Evolutionary conservation across 2,797 vertebrate genomes (phyloP).

Genomic region (Tinamus major): DNA sequence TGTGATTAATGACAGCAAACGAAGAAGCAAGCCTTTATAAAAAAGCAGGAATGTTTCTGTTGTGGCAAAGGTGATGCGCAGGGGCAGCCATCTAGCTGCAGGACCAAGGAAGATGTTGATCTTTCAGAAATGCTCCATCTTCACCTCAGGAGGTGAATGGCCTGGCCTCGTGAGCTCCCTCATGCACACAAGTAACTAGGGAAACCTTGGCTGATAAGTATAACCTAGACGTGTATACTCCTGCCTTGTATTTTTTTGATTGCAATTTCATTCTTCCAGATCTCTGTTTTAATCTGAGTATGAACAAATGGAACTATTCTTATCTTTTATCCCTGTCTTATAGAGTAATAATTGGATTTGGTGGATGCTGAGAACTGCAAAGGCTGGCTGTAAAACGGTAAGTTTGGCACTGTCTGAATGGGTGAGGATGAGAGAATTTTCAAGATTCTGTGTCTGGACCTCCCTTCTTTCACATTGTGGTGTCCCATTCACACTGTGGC

Average conservation of each 20-base stretch:
- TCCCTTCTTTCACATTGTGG: not conserved
- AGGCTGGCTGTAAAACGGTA: not conserved
- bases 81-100: not conserved
- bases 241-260: not conserved
- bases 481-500: not conserved
- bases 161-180: not conserved
- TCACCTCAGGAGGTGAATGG: not conserved
- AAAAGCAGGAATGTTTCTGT: not conserved
- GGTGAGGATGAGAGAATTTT: not conserved
- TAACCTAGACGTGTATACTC: not conserved
- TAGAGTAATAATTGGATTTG: not conserved
- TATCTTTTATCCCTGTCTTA: not conserved
- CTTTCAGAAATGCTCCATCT: not conserved
- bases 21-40: not conserved
- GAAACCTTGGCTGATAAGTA: not conserved
- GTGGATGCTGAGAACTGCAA: not conserved
- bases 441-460: not conserved
- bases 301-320: not conserved
- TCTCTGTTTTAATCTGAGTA: not conserved
- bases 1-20: constrained; percentile 11
- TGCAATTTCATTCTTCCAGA: not conserved
- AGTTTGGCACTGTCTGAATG: not conserved
- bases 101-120: not conserved
- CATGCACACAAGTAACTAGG: not conserved
- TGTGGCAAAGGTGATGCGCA: not conserved